These are phyloP conservation scores for Cynopterus brachyotis DNA, from an alignment of 2,113 vertebrate genomes.

Conservation along the genomic window DNA sequence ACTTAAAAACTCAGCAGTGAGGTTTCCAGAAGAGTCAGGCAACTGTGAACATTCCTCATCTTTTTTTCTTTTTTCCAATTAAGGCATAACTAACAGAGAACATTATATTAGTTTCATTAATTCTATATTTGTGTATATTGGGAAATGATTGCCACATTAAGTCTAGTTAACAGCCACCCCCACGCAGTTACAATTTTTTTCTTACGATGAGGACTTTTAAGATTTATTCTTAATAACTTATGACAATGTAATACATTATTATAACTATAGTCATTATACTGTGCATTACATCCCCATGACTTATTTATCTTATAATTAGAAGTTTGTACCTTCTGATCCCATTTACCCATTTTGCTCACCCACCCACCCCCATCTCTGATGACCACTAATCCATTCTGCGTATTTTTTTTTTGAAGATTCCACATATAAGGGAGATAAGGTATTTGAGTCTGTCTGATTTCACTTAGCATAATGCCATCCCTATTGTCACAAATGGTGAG, in stretches of 20 bases:
- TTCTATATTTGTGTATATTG: not conserved
- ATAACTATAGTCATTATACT: not conserved
- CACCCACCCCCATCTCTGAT: not conserved
- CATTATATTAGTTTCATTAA: not conserved
- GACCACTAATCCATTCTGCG: not conserved
- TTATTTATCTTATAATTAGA: not conserved
- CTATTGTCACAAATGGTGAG: not conserved
- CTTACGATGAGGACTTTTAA: not conserved
- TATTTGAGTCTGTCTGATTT: not conserved
- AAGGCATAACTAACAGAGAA: not conserved
- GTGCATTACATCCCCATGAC: not conserved
- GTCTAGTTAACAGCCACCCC: not conserved
- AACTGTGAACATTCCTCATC: not conserved
- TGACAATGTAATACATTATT: not conserved
- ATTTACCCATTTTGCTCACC: not conserved
- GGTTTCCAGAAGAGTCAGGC: slow-evolving; percentile 22
- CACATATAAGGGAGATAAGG: not conserved
- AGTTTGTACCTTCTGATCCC: not conserved
- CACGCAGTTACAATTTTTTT: not conserved
- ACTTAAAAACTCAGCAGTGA: not conserved
- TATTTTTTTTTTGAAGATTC: not conserved
- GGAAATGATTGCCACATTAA: not conserved
- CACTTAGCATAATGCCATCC: not conserved
- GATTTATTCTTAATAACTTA: not conserved
- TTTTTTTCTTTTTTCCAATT: not conserved